These are phyloP conservation scores for Mythimna albipuncta DNA, from an alignment of 2,888 invertebrate species.

Conservation along the genomic window DNA sequence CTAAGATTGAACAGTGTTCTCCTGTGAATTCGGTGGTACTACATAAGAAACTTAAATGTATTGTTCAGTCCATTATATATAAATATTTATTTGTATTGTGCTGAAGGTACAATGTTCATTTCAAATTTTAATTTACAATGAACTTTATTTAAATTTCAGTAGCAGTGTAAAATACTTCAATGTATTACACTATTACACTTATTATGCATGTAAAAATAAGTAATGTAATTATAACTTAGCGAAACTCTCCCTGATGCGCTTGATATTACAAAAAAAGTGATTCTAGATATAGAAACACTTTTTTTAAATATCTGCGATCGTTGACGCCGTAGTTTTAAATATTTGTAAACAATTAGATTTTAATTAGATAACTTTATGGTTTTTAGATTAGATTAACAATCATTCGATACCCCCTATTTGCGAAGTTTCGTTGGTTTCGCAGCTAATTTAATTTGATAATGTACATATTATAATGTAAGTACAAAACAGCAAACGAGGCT, in stretches of 20 bases:
- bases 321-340: too few species aligned
- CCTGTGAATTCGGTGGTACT: neutral
- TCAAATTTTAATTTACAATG: slow-evolving; percentile 56
- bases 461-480: too few species aligned
- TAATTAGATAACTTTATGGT: too few species aligned
- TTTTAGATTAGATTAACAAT: too few species aligned
- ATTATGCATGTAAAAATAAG: neutral
- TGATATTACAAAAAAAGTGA: too few species aligned
- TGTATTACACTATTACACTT: neutral
- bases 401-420: too few species aligned
- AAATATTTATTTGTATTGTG: slow-evolving; percentile 4
- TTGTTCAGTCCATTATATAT: neutral
- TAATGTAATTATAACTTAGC: neutral
- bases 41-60: neutral
- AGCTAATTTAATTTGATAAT: too few species aligned
- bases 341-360: too few species aligned
- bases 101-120: slow-evolving; percentile 56
- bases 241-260: too few species aligned
- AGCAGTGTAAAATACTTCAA: neutral
- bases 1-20: neutral
- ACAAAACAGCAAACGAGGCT: too few species aligned
- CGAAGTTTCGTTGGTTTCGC: too few species aligned
- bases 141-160: slow-evolving; percentile 2
- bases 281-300: neutral
- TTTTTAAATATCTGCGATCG: too few species aligned